phyloP scores from a whole-genome alignment of 2,797 vertebrate species.

The Enteromius afrohamiltoni region DNA sequence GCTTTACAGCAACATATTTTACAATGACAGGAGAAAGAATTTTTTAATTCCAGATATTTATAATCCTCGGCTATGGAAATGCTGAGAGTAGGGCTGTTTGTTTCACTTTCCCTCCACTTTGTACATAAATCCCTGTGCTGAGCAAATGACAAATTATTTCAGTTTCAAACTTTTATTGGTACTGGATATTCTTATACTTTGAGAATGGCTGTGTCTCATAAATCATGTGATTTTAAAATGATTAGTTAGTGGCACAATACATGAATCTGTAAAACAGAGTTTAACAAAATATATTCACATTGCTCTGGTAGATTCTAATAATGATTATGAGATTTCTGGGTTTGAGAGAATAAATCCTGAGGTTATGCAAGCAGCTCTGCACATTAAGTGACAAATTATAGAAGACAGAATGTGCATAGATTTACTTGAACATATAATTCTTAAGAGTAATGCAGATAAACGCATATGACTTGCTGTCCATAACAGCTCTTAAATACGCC shows the following conservation, averaged over 20 bases:
- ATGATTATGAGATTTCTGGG: constrained; percentile 31
- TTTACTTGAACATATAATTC: constrained; percentile 1
- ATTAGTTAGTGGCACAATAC: constrained; percentile 26
- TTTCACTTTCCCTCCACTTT: constrained; percentile 11
- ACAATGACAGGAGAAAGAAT: background rate
- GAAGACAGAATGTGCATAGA: background rate
- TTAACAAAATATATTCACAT: constrained; percentile 23
- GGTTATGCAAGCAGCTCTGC: constrained; percentile 24
- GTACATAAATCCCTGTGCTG: constrained; percentile 9
- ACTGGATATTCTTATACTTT: background rate
- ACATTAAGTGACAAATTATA: constrained; percentile 22
- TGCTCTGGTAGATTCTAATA: constrained; percentile 25
- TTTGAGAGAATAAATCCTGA: constrained; percentile 22
- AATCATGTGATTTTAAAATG: constrained; percentile 37
- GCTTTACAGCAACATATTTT: constrained; percentile 12
- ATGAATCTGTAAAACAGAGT: constrained; percentile 33
- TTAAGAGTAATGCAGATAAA: background rate
- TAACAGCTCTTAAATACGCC: background rate
- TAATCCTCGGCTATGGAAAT: constrained; percentile 15
- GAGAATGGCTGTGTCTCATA: background rate
- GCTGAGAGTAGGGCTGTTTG: constrained; percentile 5
- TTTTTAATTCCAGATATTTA: constrained; percentile 28
- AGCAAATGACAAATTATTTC: constrained; percentile 33
- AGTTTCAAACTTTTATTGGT: constrained; percentile 11
- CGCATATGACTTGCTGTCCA: background rate